These are phyloP conservation scores for Drosophila sturtevanti DNA, from an alignment of 1,140 invertebrate genomes.

Conservation along the genomic window DNA sequence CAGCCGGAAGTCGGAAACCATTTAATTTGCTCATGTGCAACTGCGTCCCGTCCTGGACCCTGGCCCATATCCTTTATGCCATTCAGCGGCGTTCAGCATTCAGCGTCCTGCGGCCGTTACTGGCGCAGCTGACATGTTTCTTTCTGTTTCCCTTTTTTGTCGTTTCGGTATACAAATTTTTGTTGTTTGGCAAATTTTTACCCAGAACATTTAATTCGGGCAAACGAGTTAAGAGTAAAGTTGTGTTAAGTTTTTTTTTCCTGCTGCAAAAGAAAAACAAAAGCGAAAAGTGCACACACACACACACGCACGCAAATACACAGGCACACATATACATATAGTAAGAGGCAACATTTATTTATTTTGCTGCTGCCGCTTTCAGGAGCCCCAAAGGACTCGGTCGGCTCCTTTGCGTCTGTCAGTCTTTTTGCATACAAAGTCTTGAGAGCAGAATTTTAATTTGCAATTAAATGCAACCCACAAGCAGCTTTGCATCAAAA, in stretches of 20 bases:
- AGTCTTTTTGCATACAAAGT: slow-evolving; percentile 76
- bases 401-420: slow-evolving; percentile 52
- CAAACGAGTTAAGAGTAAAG: slow-evolving; percentile 80
- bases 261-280: slow-evolving; percentile 71
- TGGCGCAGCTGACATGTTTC: slow-evolving; percentile 74
- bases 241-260: slow-evolving; percentile 78
- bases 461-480: slow-evolving; percentile 81
- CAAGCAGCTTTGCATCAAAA: slow-evolving; percentile 78
- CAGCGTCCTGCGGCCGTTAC: slow-evolving; percentile 42
- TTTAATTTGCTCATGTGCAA: slow-evolving; percentile 80
- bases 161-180: slow-evolving; percentile 15
- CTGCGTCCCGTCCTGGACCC: slow-evolving; percentile 44
- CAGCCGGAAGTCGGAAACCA: slow-evolving; percentile 78
- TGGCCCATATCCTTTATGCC: slow-evolving; percentile 17
- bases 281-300: slow-evolving; percentile 52
- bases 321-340: not conserved
- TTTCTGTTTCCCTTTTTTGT: slow-evolving; percentile 32
- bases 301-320: not conserved
- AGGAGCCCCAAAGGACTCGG: slow-evolving; percentile 55
- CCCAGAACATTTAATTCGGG: slow-evolving; percentile 75
- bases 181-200: slow-evolving; percentile 64
- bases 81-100: not conserved
- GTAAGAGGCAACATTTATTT: slow-evolving; percentile 71
- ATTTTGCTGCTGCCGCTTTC: slow-evolving; percentile 61
- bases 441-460: slow-evolving; percentile 80